Evolutionary conservation across 2,888 invertebrate species (phyloP).

Genomic region (Dermolepida albohirtum): DNA sequence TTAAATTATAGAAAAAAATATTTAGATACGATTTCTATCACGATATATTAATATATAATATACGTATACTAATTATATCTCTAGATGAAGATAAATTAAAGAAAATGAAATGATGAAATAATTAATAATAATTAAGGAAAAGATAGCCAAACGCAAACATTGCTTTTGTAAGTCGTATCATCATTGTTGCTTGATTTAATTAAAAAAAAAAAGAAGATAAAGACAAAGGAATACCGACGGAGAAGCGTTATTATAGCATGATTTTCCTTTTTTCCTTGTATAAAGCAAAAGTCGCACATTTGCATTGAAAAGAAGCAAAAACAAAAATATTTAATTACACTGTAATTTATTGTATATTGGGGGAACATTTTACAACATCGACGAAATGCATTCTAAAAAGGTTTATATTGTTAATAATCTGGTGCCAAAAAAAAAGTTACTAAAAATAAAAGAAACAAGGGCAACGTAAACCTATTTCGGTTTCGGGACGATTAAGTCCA

Average conservation of each 20-base stretch:
- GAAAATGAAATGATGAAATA: constrained; percentile 39
- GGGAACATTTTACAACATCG: constrained; percentile 63
- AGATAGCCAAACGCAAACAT: constrained; percentile 53
- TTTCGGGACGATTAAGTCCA: too few relatives aligned
- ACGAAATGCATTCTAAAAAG: constrained; percentile 63
- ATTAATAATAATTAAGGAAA: constrained; percentile 48
- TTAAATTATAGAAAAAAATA: constrained; percentile 59
- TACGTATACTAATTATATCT: constrained; percentile 59
- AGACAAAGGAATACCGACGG: neutral
- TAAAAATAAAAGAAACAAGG: constrained; percentile 52
- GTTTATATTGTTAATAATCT: constrained; percentile 58
- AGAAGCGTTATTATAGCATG: too few relatives aligned
- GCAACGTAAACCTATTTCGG: neutral
- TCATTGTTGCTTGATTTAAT: constrained; percentile 59
- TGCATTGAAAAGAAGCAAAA: constrained; percentile 13
- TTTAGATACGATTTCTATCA: constrained; percentile 64
- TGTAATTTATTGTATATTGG: constrained; percentile 58
- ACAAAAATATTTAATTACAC: constrained; percentile 45
- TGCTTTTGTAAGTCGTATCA: constrained; percentile 62
- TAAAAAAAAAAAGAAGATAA: neutral
- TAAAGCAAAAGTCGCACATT: constrained; percentile 52
- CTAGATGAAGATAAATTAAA: constrained; percentile 49
- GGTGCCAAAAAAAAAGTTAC: constrained; percentile 65
- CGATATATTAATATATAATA: constrained; percentile 53
- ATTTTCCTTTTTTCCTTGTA: neutral